Percentiles rank a stretch among this genome's conserved stretches.
Evolutionary conservation across 2,888 invertebrate genomes (phyloP).

Genomic region (Chirona hameri): DNA sequence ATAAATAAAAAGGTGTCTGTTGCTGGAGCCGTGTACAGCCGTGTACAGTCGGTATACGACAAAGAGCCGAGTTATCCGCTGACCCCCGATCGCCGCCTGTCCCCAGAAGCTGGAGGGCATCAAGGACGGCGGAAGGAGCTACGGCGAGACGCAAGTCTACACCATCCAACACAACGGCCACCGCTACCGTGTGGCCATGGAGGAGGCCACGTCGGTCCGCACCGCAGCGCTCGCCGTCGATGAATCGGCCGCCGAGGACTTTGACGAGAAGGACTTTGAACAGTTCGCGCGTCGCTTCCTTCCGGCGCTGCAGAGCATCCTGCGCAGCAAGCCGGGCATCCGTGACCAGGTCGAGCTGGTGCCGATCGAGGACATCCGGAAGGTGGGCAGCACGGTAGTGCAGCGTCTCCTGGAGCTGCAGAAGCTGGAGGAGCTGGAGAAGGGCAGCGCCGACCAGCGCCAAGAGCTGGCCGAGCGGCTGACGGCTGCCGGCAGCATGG

Average conservation of each 20-base stretch:
- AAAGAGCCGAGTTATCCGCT: no score
- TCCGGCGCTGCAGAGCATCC: not conserved
- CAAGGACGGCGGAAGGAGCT: not conserved
- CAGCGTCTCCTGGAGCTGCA: not conserved
- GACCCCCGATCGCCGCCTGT: not conserved
- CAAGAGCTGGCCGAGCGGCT: no score
- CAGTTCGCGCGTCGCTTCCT: not conserved
- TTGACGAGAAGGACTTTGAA: not conserved
- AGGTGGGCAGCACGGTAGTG: not conserved
- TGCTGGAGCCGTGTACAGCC: no score
- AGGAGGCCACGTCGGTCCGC: not conserved
- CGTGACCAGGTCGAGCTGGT: not conserved
- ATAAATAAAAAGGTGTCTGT: no score
- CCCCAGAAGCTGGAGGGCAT: not conserved
- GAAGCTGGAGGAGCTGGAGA: no score
- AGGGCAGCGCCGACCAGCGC: no score
- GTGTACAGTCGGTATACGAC: no score
- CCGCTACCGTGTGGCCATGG: not conserved
- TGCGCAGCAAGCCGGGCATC: not conserved
- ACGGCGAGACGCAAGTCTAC: not conserved
- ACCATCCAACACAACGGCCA: not conserved
- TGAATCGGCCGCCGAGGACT: not conserved
- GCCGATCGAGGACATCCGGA: not conserved
- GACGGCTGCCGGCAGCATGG: no score
- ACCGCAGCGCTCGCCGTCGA: not conserved